Evolutionary conservation across 2,113 vertebrate genomes (phyloP).

Genomic region (Scalopus aquaticus): DNA sequence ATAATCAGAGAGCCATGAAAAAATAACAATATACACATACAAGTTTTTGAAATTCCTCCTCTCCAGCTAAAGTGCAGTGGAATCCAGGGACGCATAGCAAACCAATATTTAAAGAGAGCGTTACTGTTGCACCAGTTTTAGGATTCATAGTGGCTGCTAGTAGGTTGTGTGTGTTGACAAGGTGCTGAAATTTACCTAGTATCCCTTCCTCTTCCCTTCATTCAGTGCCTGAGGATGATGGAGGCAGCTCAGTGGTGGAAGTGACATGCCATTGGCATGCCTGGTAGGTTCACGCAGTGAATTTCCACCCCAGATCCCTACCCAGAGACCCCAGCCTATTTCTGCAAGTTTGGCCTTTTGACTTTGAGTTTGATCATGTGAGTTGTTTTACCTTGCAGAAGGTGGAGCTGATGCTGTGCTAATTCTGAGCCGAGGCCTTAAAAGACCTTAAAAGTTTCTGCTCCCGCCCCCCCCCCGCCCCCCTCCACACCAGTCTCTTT

Average conservation of each 20-base stretch:
- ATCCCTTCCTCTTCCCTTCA: neutral
- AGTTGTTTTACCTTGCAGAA: neutral
- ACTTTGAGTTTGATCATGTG: neutral
- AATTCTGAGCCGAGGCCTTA: neutral
- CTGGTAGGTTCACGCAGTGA: neutral
- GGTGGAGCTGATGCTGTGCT: neutral
- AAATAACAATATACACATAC: constrained; percentile 2
- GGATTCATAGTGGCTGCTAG: neutral
- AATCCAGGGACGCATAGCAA: neutral
- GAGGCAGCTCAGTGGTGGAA: neutral
- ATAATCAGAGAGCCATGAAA: constrained; percentile 60
- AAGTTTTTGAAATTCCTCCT: constrained; percentile 48
- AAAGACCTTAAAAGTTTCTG: neutral
- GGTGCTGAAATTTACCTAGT: neutral
- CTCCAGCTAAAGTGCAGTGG: constrained; percentile 11
- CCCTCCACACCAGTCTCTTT: neutral
- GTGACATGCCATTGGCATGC: neutral
- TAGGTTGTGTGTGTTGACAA: neutral
- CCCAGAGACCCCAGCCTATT: neutral
- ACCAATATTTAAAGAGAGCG: neutral
- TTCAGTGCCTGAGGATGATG: neutral
- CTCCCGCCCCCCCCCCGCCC: rapidly evolving
- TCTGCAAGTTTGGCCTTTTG: neutral
- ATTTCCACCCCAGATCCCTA: neutral
- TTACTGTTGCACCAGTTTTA: neutral